Evolutionary conservation across 2,888 invertebrate genomes (phyloP).

Genomic region (Psylliodes chrysocephalus): DNA sequence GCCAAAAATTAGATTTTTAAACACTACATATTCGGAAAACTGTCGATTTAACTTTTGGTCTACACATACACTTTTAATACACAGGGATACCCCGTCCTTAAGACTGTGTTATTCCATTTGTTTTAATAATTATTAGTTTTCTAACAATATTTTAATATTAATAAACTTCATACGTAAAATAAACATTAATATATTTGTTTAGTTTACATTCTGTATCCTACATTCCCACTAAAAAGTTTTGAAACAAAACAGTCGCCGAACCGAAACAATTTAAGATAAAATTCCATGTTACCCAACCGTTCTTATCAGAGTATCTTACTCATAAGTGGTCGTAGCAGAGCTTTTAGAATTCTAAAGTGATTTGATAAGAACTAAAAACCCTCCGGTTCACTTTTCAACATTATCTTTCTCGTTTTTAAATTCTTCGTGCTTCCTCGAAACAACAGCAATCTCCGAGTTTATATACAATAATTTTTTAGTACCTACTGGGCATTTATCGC

Average conservation of each 20-base stretch:
- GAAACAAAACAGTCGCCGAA: background rate
- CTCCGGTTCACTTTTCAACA: constrained; percentile 1
- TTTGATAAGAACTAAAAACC: constrained; percentile 21
- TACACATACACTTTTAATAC: no score
- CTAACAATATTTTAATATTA: no score
- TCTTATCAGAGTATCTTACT: constrained; percentile 21
- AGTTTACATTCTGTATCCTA: background rate
- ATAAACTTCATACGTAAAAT: no score
- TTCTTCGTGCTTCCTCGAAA: constrained; percentile 22
- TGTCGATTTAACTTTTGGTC: no score
- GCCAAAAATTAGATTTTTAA: no score
- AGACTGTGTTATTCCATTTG: no score
- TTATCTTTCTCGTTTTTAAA: constrained; percentile 27
- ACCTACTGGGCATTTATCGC: constrained; percentile 12
- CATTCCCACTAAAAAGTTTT: background rate
- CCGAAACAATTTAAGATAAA: background rate
- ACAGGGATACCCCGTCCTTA: no score
- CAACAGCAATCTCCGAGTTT: constrained; percentile 19
- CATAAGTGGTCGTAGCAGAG: constrained; percentile 24
- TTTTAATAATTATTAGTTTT: no score
- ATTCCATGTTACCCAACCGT: constrained; percentile 3
- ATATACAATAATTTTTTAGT: constrained; percentile 22
- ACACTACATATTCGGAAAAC: no score
- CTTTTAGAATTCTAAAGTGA: constrained; percentile 25
- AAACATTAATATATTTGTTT: no score